Conservation (phyloP, 2,888 invertebrate species). For the Congeria kusceri region DNA sequence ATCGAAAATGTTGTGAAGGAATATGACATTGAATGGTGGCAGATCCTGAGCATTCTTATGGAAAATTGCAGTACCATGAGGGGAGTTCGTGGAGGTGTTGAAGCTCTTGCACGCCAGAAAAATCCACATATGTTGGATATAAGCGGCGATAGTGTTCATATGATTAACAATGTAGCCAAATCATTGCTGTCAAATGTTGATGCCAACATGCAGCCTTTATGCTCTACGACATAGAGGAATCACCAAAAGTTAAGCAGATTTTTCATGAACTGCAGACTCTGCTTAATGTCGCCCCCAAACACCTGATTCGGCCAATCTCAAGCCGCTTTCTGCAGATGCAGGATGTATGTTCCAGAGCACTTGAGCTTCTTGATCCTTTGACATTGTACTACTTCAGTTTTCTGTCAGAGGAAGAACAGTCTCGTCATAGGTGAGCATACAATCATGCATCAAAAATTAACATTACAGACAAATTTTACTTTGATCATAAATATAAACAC, state of each 20-base stretch:
- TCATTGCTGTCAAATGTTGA: background rate
- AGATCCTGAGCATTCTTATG: conserved; percentile 31
- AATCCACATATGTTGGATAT: conserved; percentile 1
- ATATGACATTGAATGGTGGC: conserved; percentile 30
- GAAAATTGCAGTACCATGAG: conserved; percentile 46
- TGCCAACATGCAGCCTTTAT: background rate
- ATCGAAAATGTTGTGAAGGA: conserved; percentile 26
- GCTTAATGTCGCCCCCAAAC: conserved; percentile 22
- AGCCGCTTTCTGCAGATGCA: conserved; percentile 47
- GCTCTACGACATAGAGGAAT: conserved; percentile 48
- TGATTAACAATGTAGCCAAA: conserved; percentile 8
- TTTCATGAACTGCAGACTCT: conserved; percentile 25
- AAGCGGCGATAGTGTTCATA: conserved; percentile 13
- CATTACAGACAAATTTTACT: no score
- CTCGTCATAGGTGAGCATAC: no score
- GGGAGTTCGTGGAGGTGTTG: conserved; percentile 42
- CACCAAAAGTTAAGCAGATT: conserved; percentile 36
- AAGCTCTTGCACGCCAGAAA: conserved; percentile 11
- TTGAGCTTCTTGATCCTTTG: conserved; percentile 16
- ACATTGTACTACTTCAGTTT: conserved; percentile 39
- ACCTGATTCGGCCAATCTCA: conserved; percentile 35
- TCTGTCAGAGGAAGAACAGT: conserved; percentile 44
- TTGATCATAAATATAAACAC: no score
- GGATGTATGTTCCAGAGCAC: conserved; percentile 18
- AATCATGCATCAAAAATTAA: no score